These are phyloP conservation scores for Orius laevigatus DNA, from an alignment of 1,140 invertebrate genomes.

Conservation along the genomic window DNA sequence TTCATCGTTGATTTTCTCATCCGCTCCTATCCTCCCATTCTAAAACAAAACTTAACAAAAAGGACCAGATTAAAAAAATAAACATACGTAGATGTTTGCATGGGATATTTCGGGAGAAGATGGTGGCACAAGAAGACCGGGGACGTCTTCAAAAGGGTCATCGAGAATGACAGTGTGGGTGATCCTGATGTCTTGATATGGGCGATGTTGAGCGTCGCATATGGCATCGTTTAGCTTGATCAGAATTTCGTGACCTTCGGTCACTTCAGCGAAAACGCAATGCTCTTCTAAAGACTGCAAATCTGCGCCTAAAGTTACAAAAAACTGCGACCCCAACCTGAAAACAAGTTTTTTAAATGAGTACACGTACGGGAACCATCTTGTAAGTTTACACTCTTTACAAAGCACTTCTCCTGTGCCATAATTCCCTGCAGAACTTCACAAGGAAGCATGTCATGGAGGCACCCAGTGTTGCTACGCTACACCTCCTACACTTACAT, in stretches of 20 bases:
- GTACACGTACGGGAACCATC: no score
- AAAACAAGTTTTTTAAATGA: constrained; percentile 5
- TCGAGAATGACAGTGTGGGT: constrained; percentile 93
- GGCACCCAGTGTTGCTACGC: background rate
- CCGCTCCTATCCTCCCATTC: constrained; percentile 79
- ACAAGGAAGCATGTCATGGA: no score
- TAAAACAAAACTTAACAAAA: constrained; percentile 28
- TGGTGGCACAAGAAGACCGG: constrained; percentile 55
- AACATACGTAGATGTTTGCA: constrained; percentile 47
- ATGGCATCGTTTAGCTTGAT: constrained; percentile 83
- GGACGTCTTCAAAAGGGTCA: constrained; percentile 88
- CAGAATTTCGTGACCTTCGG: constrained; percentile 82
- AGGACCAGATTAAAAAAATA: constrained; percentile 3
- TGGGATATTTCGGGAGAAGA: constrained; percentile 70
- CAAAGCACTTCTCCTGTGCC: no score
- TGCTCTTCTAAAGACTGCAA: constrained; percentile 89
- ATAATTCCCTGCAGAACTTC: no score
- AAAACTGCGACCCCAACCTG: constrained; percentile 89
- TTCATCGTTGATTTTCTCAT: constrained; percentile 88
- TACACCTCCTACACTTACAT: constrained; percentile 36
- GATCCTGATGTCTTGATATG: constrained; percentile 92
- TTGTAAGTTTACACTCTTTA: no score
- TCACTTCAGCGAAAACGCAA: constrained; percentile 92
- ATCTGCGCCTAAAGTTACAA: constrained; percentile 79
- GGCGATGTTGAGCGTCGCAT: constrained; percentile 77